Percentiles rank a stretch among this genome's conserved stretches.
Conservation (phyloP, 2,888 invertebrate species). For the Caenorhabditis virilis region DNA sequence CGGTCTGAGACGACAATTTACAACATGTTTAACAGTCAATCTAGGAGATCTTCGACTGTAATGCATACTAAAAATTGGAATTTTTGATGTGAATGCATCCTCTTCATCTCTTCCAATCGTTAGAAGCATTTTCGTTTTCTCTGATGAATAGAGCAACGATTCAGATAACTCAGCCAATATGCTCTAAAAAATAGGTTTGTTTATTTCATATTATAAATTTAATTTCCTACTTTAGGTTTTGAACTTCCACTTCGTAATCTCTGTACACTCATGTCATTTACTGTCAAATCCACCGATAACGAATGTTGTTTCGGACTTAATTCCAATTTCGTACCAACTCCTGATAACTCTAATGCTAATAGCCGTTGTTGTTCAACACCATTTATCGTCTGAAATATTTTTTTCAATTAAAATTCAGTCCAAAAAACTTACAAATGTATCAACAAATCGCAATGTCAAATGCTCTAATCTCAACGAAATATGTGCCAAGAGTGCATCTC, state of each 20-base stretch:
- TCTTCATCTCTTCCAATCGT: constrained; percentile 47
- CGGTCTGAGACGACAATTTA: constrained; percentile 60
- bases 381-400: constrained; percentile 10
- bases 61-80: constrained; percentile 44
- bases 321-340: constrained; percentile 56
- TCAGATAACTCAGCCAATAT: constrained; percentile 28
- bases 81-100: constrained; percentile 12
- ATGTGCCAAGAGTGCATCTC: constrained; percentile 65
- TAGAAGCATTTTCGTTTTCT: constrained; percentile 47
- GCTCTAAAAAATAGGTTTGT: constrained; percentile 2
- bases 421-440: constrained; percentile 44
- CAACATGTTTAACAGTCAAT: constrained; percentile 55
- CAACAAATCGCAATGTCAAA: constrained; percentile 61
- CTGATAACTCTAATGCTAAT: constrained; percentile 57
- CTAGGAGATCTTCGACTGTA: constrained; percentile 63
- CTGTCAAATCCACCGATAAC: constrained; percentile 54
- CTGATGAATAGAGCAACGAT: constrained; percentile 43
- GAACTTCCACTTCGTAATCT: constrained; percentile 46
- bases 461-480: constrained; percentile 59
- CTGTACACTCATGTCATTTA: constrained; percentile 64
- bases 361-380: constrained; percentile 51
- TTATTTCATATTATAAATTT: neutral
- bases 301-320: constrained; percentile 64
- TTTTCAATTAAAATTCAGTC: neutral
- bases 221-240: constrained; percentile 6